Evolutionary conservation across 2,888 invertebrate genomes (phyloP).

Genomic region (Troglohyphantes excavatus): DNA sequence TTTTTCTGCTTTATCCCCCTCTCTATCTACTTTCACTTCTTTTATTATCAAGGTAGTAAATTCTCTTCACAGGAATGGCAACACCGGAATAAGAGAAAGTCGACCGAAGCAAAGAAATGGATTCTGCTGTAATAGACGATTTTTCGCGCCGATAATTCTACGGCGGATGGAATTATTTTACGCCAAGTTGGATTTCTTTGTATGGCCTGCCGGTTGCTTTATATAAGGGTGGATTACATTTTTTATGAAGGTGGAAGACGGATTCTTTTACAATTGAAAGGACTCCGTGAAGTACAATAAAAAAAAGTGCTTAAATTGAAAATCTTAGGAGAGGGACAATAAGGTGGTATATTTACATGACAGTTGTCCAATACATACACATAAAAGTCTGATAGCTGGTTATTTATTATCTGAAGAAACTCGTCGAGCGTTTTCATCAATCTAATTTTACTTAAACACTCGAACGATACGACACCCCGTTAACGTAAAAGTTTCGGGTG

Average conservation of each 20-base stretch:
- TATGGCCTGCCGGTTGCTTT: slow-evolving; percentile 27
- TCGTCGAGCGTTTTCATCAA: too few species aligned
- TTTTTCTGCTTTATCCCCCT: background rate
- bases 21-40: background rate
- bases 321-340: too few species aligned
- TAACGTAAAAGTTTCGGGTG: too few species aligned
- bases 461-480: too few species aligned
- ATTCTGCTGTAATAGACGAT: slow-evolving; percentile 42
- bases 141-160: slow-evolving; percentile 43
- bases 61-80: slow-evolving; percentile 12
- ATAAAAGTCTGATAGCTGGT: too few species aligned
- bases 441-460: too few species aligned
- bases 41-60: slow-evolving; percentile 19
- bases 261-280: too few species aligned
- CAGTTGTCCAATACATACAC: too few species aligned
- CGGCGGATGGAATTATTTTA: slow-evolving; percentile 31
- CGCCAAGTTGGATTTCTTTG: slow-evolving; percentile 5
- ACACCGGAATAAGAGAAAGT: slow-evolving; percentile 23
- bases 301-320: too few species aligned
- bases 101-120: background rate
- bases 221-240: background rate
- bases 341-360: too few species aligned
- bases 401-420: too few species aligned
- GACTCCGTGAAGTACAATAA: too few species aligned
- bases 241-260: background rate